Evolutionary conservation across 2,113 vertebrate species (phyloP), one percentile per base, ranked within the genome.

Genomic region (Gallinago undulata): DNA sequence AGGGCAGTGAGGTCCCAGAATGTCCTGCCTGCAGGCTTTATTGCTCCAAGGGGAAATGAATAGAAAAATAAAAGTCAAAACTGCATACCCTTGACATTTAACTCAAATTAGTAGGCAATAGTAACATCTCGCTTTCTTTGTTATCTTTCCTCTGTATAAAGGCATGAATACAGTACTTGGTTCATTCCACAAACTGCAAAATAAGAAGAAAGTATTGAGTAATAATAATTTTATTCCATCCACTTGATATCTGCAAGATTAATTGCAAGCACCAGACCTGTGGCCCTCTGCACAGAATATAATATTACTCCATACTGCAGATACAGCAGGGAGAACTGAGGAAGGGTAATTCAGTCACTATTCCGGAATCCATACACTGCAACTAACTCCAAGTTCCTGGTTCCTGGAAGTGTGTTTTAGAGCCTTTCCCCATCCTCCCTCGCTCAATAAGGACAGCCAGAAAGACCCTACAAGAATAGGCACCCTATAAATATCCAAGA

Each of bases 401-500:
- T 80, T 43, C 51, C 77, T 92, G 62, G 35, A 87, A 82, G 28
- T 37, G 35, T 47, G 11, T 37, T 87, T 95, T 30, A 48, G 39
- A 67, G 39, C 53, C 48, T 67, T 79, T 93, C 28, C 53, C 47
- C n/a, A 50, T 15, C 45, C 68, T 86, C 55, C 19, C 27, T 78
- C 2, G 0, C n/a, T 88, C 83, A 64, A 17, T 45, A 92, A 81
- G 43, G 15, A 77, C 33, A 89, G 39, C 18, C 90, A 93, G 88
- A 93, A 90, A 89, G 64, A 69, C 25, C 22, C 60, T 89, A 35
- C 73, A 90, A 82, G 76, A 96, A 93, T 33, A 92, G 84, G 57
- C 84, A 87, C 68, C 39, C 90, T 96, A 94, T 93, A 95, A 96
- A 96, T 97, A 94, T 56, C 73, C 62, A 55, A 72, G 76, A 89